phyloP scores from a whole-genome alignment of 2,888 invertebrate species.

The Dysmachus trigonus region DNA sequence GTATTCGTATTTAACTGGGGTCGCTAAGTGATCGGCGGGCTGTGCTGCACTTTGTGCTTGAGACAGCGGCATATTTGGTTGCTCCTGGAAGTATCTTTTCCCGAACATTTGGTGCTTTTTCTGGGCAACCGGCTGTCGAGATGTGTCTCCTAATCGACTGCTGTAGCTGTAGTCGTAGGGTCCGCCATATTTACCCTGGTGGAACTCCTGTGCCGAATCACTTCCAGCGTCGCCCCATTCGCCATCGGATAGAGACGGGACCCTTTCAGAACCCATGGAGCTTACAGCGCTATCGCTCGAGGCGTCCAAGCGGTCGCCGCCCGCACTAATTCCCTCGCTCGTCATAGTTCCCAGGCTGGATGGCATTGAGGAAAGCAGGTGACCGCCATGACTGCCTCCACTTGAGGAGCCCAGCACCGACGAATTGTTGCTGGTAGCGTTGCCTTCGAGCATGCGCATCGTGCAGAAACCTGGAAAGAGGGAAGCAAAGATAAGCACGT shows the following conservation, averaged over 20 bases:
- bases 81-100: conserved; percentile 82
- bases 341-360: conserved; percentile 54
- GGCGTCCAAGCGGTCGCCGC: conserved; percentile 78
- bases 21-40: conserved; percentile 50
- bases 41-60: conserved; percentile 30
- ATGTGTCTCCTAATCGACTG: conserved; percentile 67
- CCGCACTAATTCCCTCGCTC: conserved; percentile 64
- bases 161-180: conserved; percentile 79
- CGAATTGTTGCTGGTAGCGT: conserved; percentile 62
- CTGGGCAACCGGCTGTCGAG: conserved; percentile 76
- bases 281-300: conserved; percentile 92
- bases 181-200: conserved; percentile 66
- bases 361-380: conserved; percentile 48
- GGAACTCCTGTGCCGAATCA: conserved; percentile 85
- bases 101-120: conserved; percentile 95
- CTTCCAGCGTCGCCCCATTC: conserved; percentile 91
- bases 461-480: conserved; percentile 80
- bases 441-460: conserved; percentile 81
- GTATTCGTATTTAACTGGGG: conserved; percentile 70
- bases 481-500: neutral
- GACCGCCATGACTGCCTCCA: conserved; percentile 51
- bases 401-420: conserved; percentile 58
- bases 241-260: conserved; percentile 86
- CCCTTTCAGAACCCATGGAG: conserved; percentile 91
- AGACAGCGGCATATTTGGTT: conserved; percentile 53